Evolutionary conservation across 2,113 vertebrate species (phyloP).

Genomic region (Coturnix japonica): DNA sequence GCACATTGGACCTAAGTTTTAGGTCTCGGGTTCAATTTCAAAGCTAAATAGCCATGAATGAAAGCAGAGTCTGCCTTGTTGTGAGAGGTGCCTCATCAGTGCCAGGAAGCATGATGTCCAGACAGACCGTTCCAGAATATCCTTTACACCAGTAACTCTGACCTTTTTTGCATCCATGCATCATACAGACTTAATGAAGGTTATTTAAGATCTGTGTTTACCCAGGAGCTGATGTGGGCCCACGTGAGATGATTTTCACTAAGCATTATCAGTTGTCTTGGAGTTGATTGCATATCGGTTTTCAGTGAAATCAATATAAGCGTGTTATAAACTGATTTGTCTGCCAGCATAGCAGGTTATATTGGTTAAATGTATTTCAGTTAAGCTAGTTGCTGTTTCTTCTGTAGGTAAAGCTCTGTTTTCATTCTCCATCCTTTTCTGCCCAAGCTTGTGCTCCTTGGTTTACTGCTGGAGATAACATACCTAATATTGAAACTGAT

Average conservation of each 20-base stretch:
- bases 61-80: background rate
- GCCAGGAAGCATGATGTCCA: background rate
- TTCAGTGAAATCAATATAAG: background rate
- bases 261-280: background rate
- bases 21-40: background rate
- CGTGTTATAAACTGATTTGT: background rate
- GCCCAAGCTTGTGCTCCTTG: background rate
- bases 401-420: background rate
- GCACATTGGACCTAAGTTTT: background rate
- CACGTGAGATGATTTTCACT: background rate
- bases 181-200: background rate
- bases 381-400: background rate
- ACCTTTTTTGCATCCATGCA: rapidly evolving
- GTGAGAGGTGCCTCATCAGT: background rate
- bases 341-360: background rate
- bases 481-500: background rate
- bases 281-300: background rate
- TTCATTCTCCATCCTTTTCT: background rate
- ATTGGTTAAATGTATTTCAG: background rate
- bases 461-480: background rate
- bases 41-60: background rate
- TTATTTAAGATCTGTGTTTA: background rate
- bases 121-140: background rate
- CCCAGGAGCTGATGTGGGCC: background rate
- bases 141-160: background rate